phyloP scores from a whole-genome alignment of 2,797 vertebrate species.

The Melanotaenia trifasciata region DNA sequence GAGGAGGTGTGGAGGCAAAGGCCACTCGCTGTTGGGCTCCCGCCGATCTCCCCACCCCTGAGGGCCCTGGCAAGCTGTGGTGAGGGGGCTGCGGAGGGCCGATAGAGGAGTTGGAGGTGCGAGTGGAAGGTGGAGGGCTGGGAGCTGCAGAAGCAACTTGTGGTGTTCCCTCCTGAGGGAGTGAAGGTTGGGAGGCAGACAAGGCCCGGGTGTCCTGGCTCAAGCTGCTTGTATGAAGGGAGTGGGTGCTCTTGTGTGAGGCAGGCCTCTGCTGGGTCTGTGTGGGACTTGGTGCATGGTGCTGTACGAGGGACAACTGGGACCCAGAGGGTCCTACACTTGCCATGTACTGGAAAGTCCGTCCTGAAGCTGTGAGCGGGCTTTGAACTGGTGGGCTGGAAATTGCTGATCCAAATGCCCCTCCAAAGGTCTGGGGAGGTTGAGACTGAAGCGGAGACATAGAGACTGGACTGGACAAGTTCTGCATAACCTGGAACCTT shows the following conservation, averaged over 20 bases:
- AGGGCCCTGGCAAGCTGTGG: slow-evolving; percentile 77
- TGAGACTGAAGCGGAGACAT: slow-evolving; percentile 88
- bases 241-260: slow-evolving; percentile 88
- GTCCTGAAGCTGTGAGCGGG: slow-evolving; percentile 81
- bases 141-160: slow-evolving; percentile 73
- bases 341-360: slow-evolving; percentile 86
- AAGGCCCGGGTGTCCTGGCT: slow-evolving; percentile 88
- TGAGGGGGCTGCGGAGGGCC: slow-evolving; percentile 77
- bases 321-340: slow-evolving; percentile 84
- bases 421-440: slow-evolving; percentile 76
- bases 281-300: slow-evolving; percentile 86
- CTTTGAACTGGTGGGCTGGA: slow-evolving; percentile 86
- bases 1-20: slow-evolving; percentile 81
- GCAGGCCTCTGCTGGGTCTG: slow-evolving; percentile 86
- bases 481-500: slow-evolving; percentile 89
- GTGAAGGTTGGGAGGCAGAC: slow-evolving; percentile 92
- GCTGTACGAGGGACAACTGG: slow-evolving; percentile 91
- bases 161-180: slow-evolving; percentile 83
- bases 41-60: slow-evolving; percentile 73
- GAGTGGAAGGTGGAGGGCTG: slow-evolving; percentile 83
- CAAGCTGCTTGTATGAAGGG: slow-evolving; percentile 85
- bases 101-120: slow-evolving; percentile 87
- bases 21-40: slow-evolving; percentile 76
- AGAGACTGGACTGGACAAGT: slow-evolving; percentile 86
- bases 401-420: slow-evolving; percentile 75